Conservation (phyloP, 2,888 invertebrate species). For the Pteria penguin region DNA sequence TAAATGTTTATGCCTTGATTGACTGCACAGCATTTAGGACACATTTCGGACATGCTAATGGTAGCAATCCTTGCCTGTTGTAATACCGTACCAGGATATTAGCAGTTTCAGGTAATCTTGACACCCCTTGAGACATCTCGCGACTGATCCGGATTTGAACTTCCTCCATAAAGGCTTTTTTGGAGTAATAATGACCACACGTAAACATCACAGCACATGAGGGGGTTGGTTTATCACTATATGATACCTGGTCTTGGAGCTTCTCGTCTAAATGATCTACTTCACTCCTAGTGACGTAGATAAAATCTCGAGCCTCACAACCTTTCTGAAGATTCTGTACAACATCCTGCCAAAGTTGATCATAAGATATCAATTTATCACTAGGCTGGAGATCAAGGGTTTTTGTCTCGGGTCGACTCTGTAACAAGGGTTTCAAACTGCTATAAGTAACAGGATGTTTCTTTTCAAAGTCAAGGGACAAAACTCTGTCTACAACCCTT, state of each 20-base stretch:
- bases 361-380: constrained; percentile 58
- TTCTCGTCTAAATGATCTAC: constrained; percentile 66
- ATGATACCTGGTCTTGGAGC: constrained; percentile 21
- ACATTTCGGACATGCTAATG: constrained; percentile 75
- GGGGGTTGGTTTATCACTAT: constrained; percentile 30
- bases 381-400: constrained; percentile 43
- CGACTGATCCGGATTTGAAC: constrained; percentile 54
- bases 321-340: constrained; percentile 67
- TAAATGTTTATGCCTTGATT: not conserved
- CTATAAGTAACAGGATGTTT: constrained; percentile 35
- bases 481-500: constrained; percentile 45
- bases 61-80: constrained; percentile 56
- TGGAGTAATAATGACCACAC: constrained; percentile 73
- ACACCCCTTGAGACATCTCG: constrained; percentile 53
- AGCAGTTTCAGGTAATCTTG: constrained; percentile 63
- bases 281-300: constrained; percentile 67
- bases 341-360: constrained; percentile 71
- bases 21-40: constrained; percentile 61
- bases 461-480: constrained; percentile 42
- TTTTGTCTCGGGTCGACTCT: not conserved
- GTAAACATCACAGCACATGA: constrained; percentile 66
- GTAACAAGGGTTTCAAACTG: constrained; percentile 7
- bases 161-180: constrained; percentile 58
- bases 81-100: constrained; percentile 67
- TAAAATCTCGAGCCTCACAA: constrained; percentile 57